phyloP scores from a whole-genome alignment of 1,140 invertebrate genomes.

The Hyles vespertilio region DNA sequence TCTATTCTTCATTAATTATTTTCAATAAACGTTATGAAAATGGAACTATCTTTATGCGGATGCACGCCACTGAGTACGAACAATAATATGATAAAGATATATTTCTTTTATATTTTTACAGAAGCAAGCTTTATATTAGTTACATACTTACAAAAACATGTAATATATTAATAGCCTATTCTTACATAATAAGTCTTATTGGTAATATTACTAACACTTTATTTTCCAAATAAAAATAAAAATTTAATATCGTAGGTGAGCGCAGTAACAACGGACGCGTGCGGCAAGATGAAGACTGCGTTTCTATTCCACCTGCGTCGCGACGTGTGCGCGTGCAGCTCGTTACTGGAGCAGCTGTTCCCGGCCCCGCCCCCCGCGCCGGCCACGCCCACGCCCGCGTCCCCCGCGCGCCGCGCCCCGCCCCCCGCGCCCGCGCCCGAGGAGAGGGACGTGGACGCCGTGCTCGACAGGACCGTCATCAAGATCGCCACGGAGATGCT shows the following conservation, averaged over 20 bases:
- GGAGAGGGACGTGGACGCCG: conserved; percentile 74
- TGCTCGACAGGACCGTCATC: conserved; percentile 82
- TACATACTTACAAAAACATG: no score
- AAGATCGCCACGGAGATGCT: conserved; percentile 86
- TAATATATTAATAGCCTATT: no score
- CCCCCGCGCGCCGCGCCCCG: neutral
- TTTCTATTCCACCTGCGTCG: conserved; percentile 83
- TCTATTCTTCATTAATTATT: neutral
- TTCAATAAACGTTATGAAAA: no score
- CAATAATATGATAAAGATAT: no score
- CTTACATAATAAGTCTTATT: neutral
- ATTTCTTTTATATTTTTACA: no score
- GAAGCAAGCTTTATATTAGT: no score
- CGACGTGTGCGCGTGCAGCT: conserved; percentile 76
- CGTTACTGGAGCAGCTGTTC: conserved; percentile 82
- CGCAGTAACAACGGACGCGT: conserved; percentile 40
- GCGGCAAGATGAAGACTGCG: conserved; percentile 83
- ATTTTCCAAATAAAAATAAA: neutral
- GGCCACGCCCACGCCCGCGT: conserved; percentile 2
- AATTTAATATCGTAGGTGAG: conserved; percentile 29
- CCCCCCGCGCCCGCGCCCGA: conserved; percentile 27
- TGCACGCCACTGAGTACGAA: no score
- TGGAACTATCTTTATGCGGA: no score
- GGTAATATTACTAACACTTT: neutral
- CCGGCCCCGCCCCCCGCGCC: conserved; percentile 55